phyloP scores from a whole-genome alignment of 2,113 vertebrate species.

The Steatornis caripensis region DNA sequence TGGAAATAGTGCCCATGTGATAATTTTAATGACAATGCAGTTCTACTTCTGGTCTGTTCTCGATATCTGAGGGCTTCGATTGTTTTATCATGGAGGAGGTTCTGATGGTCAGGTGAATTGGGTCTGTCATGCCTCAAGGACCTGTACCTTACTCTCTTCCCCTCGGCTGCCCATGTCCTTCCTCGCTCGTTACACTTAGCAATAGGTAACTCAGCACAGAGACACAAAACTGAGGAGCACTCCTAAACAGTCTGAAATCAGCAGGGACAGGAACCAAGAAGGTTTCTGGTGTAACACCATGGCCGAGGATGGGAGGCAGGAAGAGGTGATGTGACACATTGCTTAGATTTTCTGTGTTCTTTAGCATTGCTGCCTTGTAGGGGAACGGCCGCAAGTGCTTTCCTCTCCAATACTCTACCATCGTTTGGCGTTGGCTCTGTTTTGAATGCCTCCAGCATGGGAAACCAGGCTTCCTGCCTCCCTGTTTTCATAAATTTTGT shows the following conservation, averaged over 20 bases:
- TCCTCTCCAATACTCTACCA: not conserved
- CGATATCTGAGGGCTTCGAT: not conserved
- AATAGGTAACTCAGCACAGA: not conserved
- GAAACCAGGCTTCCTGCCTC: not conserved
- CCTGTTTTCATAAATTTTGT: not conserved
- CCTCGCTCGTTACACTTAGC: not conserved
- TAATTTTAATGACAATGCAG: slow-evolving; percentile 39
- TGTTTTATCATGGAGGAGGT: not conserved
- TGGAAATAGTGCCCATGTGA: not conserved
- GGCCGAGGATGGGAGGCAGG: not conserved
- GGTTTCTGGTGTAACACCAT: not conserved
- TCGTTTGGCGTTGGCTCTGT: not conserved
- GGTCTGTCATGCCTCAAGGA: not conserved
- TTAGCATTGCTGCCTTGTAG: not conserved
- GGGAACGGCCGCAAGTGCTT: not conserved
- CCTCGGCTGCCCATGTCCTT: not conserved
- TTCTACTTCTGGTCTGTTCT: not conserved
- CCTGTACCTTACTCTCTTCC: not conserved
- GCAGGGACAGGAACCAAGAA: not conserved
- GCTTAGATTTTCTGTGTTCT: not conserved
- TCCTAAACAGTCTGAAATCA: not conserved
- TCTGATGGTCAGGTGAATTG: not conserved
- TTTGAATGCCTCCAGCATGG: not conserved
- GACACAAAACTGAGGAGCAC: not conserved
- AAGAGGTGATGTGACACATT: not conserved